Base-by-base conservation (phyloP, 2,797 vertebrate genomes). In the Holocentrus rufus region DNA sequence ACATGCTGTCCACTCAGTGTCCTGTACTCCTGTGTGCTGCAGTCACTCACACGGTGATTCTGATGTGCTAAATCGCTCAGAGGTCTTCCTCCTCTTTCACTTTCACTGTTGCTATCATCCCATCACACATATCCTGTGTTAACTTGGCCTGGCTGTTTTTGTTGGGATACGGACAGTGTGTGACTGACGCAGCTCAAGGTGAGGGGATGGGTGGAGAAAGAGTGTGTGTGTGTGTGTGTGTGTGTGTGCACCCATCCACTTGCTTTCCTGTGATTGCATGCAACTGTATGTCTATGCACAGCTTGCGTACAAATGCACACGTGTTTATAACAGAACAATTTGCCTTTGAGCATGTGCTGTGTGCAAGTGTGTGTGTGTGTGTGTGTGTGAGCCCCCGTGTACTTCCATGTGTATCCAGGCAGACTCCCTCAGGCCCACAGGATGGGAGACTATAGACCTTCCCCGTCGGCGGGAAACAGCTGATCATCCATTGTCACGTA, bases 401-500 rank as follows among this genome's bases (percentile, higher is more conserved):
- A 11, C 39, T 42, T 11, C 39, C 39, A 42, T 53, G 46, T 66
- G 20, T 39, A 22, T 58, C 22, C 20, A 5, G 50, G 18, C 31
- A 42, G 60, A 18, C 25, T 62, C 0, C 50, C 17, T 62, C 13
- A 68, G 53, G 60, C 31, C 55, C 47, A 74, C 69, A 79, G 74
- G 75, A 76, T 62, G 54, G 42, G 22, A 56, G 20, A 62, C 30
- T 31, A 15, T 23, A 58, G 39, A 34, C 68, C 34, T 20, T 17
- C 61, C 65, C 39, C 58, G 46, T 27, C 67, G 68, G 70, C 65
- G 53, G 84, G 83, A 87, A 80, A 79, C 72, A 68, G 78, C 36
- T 76, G 72, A 84, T 72, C 65, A 30, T 46, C 59, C 36, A 47
- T 60, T n/a, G 53, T 68, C 67, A 69, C 25, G 17, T n/a, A 62